Evolutionary conservation across 2,113 vertebrate genomes (phyloP).

Genomic region (Indri indri): DNA sequence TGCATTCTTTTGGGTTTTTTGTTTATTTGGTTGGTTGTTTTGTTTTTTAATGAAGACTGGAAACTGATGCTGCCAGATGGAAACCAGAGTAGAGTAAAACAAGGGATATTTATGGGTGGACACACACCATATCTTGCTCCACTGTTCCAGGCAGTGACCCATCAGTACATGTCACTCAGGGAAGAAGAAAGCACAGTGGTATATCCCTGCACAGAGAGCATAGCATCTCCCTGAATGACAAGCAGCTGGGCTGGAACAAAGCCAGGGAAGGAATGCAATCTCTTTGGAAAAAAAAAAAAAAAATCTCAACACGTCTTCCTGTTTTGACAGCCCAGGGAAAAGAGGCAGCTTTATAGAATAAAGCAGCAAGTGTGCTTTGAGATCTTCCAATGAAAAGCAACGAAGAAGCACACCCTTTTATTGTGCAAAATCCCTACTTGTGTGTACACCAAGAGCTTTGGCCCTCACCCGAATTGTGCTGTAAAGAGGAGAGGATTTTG

Average conservation of each 20-base stretch:
- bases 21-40: not conserved
- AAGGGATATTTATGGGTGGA: constrained; percentile 26
- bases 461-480: not conserved
- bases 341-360: constrained; percentile 43
- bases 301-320: constrained; percentile 25
- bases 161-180: constrained; percentile 45
- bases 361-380: constrained; percentile 14
- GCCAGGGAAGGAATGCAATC: constrained; percentile 40
- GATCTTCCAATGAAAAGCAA: not conserved
- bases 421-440: constrained; percentile 30
- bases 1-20: not conserved
- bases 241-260: constrained; percentile 69
- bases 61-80: constrained; percentile 39
- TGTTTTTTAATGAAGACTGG: constrained; percentile 17
- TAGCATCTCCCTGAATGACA: constrained; percentile 53
- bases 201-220: constrained; percentile 36
- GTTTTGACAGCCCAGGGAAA: constrained; percentile 54
- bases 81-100: constrained; percentile 41
- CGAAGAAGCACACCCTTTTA: not conserved
- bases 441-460: not conserved
- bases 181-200: constrained; percentile 54
- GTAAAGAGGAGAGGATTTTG: constrained; percentile 43
- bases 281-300: not conserved
- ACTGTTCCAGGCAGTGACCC: constrained; percentile 59
- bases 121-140: constrained; percentile 61